Conservation (phyloP, 1,140 invertebrate species). For the Aphelenchoides avenae region DNA sequence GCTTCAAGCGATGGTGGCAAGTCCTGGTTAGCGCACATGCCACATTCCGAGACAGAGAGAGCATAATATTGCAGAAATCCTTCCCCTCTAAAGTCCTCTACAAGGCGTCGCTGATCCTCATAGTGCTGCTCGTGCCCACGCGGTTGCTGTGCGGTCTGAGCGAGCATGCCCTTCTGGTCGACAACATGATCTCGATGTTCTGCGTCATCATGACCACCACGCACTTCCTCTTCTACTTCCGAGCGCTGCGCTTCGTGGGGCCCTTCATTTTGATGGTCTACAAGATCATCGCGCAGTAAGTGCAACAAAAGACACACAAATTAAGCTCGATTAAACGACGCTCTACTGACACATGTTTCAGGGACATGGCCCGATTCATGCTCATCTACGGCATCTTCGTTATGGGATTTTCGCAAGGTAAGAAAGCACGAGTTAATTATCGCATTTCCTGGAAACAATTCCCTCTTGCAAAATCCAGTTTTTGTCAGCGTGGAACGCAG, state of each 20-base stretch:
- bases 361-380: slow-evolving; percentile 89
- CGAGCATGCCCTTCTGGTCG: slow-evolving; percentile 61
- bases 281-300: slow-evolving; percentile 89
- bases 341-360: too few relatives aligned
- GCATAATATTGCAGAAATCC: too few relatives aligned
- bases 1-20: slow-evolving; percentile 51
- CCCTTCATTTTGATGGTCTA: slow-evolving; percentile 94
- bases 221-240: slow-evolving; percentile 83
- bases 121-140: slow-evolving; percentile 76
- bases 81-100: slow-evolving; percentile 86
- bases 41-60: too few relatives aligned
- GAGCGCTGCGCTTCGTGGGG: slow-evolving; percentile 93
- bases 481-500: too few relatives aligned
- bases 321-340: too few relatives aligned
- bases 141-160: slow-evolving; percentile 73
- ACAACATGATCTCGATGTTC: slow-evolving; percentile 80
- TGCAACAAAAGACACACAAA: too few relatives aligned
- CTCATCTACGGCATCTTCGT: slow-evolving; percentile 93
- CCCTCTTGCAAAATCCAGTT: too few relatives aligned
- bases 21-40: slow-evolving; percentile 44
- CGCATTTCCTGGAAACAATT: too few relatives aligned
- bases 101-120: slow-evolving; percentile 75
- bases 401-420: slow-evolving; percentile 94
- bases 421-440: too few relatives aligned
- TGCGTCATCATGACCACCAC: slow-evolving; percentile 90